Percentiles rank a stretch among this genome's conserved stretches.
These are phyloP conservation scores for Acipenser transmontanus DNA, from an alignment of 2,797 vertebrate species.

Conservation along the genomic window DNA sequence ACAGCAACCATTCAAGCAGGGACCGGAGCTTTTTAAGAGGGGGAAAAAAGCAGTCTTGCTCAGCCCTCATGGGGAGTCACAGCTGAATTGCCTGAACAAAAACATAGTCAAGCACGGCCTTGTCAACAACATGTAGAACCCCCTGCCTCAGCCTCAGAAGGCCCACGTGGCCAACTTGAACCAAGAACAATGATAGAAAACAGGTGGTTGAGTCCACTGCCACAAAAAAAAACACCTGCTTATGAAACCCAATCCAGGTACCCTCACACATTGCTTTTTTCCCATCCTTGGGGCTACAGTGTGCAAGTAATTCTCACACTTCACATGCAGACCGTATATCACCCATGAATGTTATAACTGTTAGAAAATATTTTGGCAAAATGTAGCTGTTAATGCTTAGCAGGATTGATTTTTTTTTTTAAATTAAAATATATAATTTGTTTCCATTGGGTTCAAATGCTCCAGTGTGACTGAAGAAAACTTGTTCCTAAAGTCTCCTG, in stretches of 20 bases:
- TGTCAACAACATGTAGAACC: slow-evolving; percentile 44
- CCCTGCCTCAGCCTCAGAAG: slow-evolving; percentile 37
- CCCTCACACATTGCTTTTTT: slow-evolving; percentile 60
- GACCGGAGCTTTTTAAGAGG: slow-evolving; percentile 51
- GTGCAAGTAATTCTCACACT: slow-evolving; percentile 31
- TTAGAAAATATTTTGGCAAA: background rate
- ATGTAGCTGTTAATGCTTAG: slow-evolving; percentile 2
- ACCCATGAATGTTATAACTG: slow-evolving; percentile 7
- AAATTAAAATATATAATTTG: slow-evolving; percentile 19
- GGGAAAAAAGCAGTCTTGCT: slow-evolving; percentile 40
- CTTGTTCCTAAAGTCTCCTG: too few species aligned
- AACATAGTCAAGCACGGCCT: slow-evolving; percentile 34
- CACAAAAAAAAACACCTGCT: slow-evolving; percentile 60
- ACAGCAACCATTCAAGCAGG: slow-evolving; percentile 54
- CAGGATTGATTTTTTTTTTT: slow-evolving; percentile 21
- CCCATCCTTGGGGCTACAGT: slow-evolving; percentile 26
- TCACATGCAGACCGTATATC: slow-evolving; percentile 25
- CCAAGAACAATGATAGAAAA: slow-evolving; percentile 51
- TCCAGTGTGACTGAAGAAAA: too few species aligned
- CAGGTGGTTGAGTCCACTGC: slow-evolving; percentile 55
- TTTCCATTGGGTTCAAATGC: too few species aligned
- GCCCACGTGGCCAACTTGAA: slow-evolving; percentile 35
- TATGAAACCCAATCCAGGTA: slow-evolving; percentile 73
- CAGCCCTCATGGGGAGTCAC: slow-evolving; percentile 34
- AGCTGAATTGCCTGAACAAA: slow-evolving; percentile 49